Conservation (phyloP, 2,888 invertebrate species). For the Sinhomidia bicolor region DNA sequence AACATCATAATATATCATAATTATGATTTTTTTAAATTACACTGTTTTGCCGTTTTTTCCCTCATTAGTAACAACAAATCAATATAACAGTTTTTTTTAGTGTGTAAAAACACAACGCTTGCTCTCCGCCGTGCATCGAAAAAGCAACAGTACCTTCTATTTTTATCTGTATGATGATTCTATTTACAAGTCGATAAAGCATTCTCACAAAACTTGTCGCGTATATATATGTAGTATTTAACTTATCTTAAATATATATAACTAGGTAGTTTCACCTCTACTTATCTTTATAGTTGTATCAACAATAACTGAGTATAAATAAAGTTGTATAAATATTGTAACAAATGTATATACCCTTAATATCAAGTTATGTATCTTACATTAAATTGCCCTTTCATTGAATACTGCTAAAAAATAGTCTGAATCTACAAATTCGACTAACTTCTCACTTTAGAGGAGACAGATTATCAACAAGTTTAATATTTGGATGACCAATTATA, state of each 20-base stretch:
- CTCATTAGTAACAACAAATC: background rate
- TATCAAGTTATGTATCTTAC: background rate
- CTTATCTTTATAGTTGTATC: background rate
- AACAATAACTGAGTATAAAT: too few relatives aligned
- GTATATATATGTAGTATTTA: background rate
- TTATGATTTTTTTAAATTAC: slow-evolving; percentile 55
- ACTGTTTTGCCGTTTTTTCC: slow-evolving; percentile 47
- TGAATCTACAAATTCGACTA: background rate
- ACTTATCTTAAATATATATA: too few relatives aligned
- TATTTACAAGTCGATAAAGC: slow-evolving; percentile 60
- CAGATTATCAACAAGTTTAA: slow-evolving; percentile 9
- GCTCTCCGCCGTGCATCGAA: background rate
- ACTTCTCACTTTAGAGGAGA: background rate
- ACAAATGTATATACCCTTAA: background rate
- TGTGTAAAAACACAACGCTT: too few relatives aligned
- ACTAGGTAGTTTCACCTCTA: too few relatives aligned
- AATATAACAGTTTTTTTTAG: too few relatives aligned
- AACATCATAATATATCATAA: background rate
- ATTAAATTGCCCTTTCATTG: slow-evolving; percentile 19
- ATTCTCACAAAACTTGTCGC: slow-evolving; percentile 63
- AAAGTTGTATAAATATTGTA: background rate
- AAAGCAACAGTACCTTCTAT: slow-evolving; percentile 69
- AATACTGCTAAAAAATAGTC: slow-evolving; percentile 48
- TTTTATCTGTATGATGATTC: slow-evolving; percentile 61
- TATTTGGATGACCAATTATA: background rate